Conservation (phyloP, 2,113 vertebrate species). For the Conger conger region DNA sequence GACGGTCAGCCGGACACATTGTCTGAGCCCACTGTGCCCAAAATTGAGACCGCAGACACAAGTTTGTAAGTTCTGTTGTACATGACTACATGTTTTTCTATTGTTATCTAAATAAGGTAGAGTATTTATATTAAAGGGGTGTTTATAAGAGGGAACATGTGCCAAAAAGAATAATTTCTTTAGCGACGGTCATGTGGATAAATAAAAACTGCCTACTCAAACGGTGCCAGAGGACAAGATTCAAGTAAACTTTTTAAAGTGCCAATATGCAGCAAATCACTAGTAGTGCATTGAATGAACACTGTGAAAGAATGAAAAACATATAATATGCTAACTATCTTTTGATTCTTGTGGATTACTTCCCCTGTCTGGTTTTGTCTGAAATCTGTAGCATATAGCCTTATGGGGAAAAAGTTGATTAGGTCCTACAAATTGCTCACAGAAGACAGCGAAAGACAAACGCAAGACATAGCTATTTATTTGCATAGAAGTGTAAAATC, state of each 20-base stretch:
- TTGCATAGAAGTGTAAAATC: neutral
- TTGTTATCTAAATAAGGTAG: neutral
- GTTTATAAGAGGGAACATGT: slow-evolving; percentile 11
- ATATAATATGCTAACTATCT: neutral
- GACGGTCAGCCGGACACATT: slow-evolving; percentile 71
- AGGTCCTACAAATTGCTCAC: neutral
- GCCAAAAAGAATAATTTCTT: neutral
- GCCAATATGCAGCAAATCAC: slow-evolving; percentile 4
- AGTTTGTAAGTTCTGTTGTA: slow-evolving; percentile 72
- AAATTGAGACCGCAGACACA: slow-evolving; percentile 69
- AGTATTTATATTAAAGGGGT: neutral
- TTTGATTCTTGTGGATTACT: neutral
- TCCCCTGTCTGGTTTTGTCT: neutral
- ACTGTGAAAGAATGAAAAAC: slow-evolving; percentile 21
- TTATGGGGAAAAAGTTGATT: neutral
- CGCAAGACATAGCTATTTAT: neutral
- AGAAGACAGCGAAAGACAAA: neutral
- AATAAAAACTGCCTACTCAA: neutral
- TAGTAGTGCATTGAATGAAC: slow-evolving; percentile 13
- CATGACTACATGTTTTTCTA: too few relatives aligned
- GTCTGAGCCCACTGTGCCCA: slow-evolving; percentile 58
- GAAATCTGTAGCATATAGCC: neutral
- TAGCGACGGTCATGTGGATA: neutral
- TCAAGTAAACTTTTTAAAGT: neutral
- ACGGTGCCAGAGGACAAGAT: neutral